Percentiles rank a stretch among this genome's conserved stretches.
phyloP scores from a whole-genome alignment of 2,888 invertebrate genomes.

The Theretra japonica region DNA sequence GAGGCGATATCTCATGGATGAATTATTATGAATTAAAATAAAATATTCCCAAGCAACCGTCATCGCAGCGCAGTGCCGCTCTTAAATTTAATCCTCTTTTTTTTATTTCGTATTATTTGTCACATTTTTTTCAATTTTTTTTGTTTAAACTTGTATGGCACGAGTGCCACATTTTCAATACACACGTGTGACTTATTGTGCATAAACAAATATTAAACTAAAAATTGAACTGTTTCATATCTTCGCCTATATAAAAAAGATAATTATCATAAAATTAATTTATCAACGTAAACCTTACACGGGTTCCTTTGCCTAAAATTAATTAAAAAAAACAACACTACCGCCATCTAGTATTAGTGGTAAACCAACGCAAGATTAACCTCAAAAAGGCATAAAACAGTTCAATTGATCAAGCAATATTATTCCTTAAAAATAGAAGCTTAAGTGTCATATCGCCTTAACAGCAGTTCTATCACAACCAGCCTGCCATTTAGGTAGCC shows the following conservation, averaged over 20 bases:
- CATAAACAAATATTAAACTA: conserved; percentile 54
- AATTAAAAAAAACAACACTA: conserved; percentile 9
- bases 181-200: conserved; percentile 63
- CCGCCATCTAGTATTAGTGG: conserved; percentile 1
- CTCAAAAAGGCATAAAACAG: conserved; percentile 36
- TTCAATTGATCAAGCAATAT: conserved; percentile 53
- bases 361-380: not conserved
- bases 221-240: conserved; percentile 42
- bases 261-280: not conserved
- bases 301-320: not conserved
- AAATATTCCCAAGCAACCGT: conserved; percentile 45
- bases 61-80: conserved; percentile 61
- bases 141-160: conserved; percentile 75
- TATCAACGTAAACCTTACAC: not conserved
- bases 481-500: conserved; percentile 60
- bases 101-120: conserved; percentile 81
- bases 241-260: not conserved
- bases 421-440: conserved; percentile 51
- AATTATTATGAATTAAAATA: not conserved
- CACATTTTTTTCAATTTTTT: conserved; percentile 71
- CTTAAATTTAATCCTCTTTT: conserved; percentile 80
- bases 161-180: conserved; percentile 63
- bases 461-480: conserved; percentile 69
- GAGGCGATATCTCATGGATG: too few species aligned
- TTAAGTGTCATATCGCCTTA: conserved; percentile 59